A percentile compares a stretch with the other conserved stretches of the same genome.
phyloP scores from a whole-genome alignment of 2,113 vertebrate genomes.

The Genyomyrus donnyi region DNA sequence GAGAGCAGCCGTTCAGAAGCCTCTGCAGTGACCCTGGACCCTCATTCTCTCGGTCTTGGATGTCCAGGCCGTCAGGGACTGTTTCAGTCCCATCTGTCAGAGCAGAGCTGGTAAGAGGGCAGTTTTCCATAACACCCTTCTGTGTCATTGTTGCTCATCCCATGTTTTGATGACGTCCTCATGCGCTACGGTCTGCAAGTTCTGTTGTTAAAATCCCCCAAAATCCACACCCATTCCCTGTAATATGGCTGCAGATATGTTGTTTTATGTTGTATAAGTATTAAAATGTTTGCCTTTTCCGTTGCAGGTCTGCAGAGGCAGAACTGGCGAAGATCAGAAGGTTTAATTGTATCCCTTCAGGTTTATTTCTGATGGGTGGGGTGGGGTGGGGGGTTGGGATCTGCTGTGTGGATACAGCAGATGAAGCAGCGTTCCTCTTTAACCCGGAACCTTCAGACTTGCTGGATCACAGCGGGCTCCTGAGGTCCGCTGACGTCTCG shows the following conservation, averaged over 20 bases:
- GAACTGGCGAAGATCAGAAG: slow-evolving; percentile 62
- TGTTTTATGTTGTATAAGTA: neutral
- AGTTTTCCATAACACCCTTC: neutral
- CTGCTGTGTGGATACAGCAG: neutral
- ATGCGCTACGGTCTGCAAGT: neutral
- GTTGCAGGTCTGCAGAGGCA: slow-evolving; percentile 47
- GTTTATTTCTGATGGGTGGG: neutral
- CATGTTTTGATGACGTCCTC: neutral
- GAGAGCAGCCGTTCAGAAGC: slow-evolving; percentile 14
- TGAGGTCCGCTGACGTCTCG: slow-evolving; percentile 13
- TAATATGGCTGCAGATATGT: neutral
- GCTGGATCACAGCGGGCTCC: slow-evolving; percentile 46
- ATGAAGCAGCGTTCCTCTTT: slow-evolving; percentile 33
- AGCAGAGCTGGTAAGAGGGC: slow-evolving; percentile 21
- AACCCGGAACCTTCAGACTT: slow-evolving; percentile 44
- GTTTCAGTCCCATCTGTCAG: neutral
- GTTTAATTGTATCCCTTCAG: slow-evolving; percentile 61
- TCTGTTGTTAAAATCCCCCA: neutral
- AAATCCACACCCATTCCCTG: neutral
- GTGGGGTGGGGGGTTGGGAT: no score
- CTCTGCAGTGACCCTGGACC: slow-evolving; percentile 20
- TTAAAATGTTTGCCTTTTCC: slow-evolving; percentile 24
- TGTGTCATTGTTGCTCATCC: neutral
- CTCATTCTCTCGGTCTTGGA: slow-evolving; percentile 17
- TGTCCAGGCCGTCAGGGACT: neutral